A percentile compares a stretch with the other conserved stretches of the same genome.
Conservation (phyloP, 2,113 vertebrate genomes). For the Sorex fumeus region DNA sequence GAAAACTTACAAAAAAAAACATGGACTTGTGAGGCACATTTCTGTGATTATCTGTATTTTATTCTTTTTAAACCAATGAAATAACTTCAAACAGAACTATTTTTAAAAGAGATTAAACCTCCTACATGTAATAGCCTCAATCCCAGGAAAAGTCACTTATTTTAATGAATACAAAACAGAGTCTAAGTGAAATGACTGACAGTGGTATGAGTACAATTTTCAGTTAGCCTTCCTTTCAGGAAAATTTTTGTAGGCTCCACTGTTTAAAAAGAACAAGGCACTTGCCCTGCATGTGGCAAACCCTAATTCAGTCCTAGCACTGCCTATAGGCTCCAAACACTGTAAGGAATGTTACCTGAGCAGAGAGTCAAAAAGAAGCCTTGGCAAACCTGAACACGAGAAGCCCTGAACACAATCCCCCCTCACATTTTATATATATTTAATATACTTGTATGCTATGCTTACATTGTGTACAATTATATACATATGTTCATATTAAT, state of each 20-base stretch:
- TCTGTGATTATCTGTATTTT: conserved; percentile 77
- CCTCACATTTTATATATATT: too few species aligned
- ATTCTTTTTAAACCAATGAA: conserved; percentile 68
- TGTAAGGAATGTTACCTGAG: too few species aligned
- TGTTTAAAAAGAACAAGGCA: not conserved
- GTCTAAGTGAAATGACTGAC: conserved; percentile 70
- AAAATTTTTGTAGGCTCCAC: conserved; percentile 51
- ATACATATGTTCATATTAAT: too few species aligned
- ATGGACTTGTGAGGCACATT: conserved; percentile 63
- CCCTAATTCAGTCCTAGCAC: too few species aligned
- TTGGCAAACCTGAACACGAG: too few species aligned
- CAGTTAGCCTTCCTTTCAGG: conserved; percentile 61
- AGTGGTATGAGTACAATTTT: conserved; percentile 60
- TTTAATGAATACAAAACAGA: conserved; percentile 73
- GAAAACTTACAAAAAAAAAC: conserved; percentile 71
- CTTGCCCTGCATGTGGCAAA: too few species aligned
- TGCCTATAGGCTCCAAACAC: too few species aligned
- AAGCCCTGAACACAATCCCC: too few species aligned
- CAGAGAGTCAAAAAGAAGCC: too few species aligned
- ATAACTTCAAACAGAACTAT: conserved; percentile 77
- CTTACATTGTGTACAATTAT: too few species aligned
- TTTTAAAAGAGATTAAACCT: conserved; percentile 70
- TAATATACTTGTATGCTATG: too few species aligned
- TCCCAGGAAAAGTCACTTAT: conserved; percentile 64
- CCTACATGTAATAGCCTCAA: conserved; percentile 39